Evolutionary conservation across 2,113 vertebrate species (phyloP).

Genomic region (Crotalus helleri): DNA sequence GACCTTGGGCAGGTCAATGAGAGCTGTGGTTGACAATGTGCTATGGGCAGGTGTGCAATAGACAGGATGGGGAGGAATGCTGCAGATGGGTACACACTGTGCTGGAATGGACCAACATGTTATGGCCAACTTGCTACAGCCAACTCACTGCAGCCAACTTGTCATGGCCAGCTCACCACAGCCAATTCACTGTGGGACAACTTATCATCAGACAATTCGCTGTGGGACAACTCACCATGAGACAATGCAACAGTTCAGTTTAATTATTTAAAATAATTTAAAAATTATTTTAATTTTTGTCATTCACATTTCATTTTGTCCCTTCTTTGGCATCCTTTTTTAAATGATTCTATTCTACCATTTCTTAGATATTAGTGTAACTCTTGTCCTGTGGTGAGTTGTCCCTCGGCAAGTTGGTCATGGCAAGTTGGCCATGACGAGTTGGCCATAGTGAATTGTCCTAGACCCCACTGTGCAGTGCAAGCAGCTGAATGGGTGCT

Average conservation of each 20-base stretch:
- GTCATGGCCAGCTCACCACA: too few relatives aligned
- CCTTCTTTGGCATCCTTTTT: not conserved
- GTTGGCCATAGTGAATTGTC: not conserved
- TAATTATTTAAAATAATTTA: not conserved
- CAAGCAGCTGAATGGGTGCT: not conserved
- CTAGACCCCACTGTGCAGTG: not conserved
- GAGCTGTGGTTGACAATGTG: not conserved
- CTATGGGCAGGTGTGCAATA: not conserved
- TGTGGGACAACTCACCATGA: not conserved
- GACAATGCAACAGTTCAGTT: not conserved
- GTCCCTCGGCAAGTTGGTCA: not conserved
- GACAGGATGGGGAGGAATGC: not conserved
- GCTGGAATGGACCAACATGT: not conserved
- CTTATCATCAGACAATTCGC: too few relatives aligned
- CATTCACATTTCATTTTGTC: not conserved
- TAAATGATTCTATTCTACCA: not conserved
- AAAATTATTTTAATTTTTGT: not conserved
- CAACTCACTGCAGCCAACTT: not conserved
- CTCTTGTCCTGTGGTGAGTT: not conserved
- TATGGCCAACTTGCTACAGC: not conserved
- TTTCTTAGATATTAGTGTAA: not conserved
- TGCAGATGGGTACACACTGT: not conserved
- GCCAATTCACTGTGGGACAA: not conserved
- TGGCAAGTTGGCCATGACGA: not conserved
- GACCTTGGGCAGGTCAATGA: not conserved